These are phyloP conservation scores for Empis livida DNA, from an alignment of 2,888 invertebrate genomes.

Conservation along the genomic window DNA sequence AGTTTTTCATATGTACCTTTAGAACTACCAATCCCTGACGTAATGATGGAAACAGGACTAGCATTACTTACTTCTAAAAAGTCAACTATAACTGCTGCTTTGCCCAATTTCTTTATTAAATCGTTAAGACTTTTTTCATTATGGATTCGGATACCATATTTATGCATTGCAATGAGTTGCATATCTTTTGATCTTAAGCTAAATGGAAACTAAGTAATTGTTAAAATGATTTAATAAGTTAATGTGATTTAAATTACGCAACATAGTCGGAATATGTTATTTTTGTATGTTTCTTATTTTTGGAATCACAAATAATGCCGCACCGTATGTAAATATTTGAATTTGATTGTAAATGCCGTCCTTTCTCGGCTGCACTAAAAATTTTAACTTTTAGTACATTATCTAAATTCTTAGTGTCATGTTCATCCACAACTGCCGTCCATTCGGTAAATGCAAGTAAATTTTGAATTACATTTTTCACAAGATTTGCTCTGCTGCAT, in stretches of 20 bases:
- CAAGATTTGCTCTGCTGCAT: slow-evolving; percentile 17
- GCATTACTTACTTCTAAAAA: slow-evolving; percentile 50
- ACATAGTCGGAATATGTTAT: slow-evolving; percentile 16
- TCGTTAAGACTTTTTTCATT: slow-evolving; percentile 40
- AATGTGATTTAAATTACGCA: slow-evolving; percentile 4
- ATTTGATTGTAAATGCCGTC: slow-evolving; percentile 10
- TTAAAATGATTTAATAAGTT: neutral
- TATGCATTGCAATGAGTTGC: slow-evolving; percentile 53
- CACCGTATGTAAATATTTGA: slow-evolving; percentile 33
- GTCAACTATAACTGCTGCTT: slow-evolving; percentile 54
- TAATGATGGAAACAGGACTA: slow-evolving; percentile 42
- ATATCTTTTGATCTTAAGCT: slow-evolving; percentile 50
- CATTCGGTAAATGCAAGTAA: slow-evolving; percentile 20
- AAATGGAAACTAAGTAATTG: neutral
- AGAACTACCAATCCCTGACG: slow-evolving; percentile 25
- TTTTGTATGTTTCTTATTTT: slow-evolving; percentile 40
- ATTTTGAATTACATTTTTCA: slow-evolving; percentile 17
- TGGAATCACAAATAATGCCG: slow-evolving; percentile 47
- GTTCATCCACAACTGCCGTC: slow-evolving; percentile 12
- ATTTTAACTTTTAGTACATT: slow-evolving; percentile 15
- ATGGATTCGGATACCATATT: slow-evolving; percentile 44
- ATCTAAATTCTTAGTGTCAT: neutral
- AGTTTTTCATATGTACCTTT: slow-evolving; percentile 18
- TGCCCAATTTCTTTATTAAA: slow-evolving; percentile 46
- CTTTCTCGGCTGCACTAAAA: slow-evolving; percentile 14